phyloP scores from a whole-genome alignment of 1,140 invertebrate genomes.

The Meteorus sp. region DNA sequence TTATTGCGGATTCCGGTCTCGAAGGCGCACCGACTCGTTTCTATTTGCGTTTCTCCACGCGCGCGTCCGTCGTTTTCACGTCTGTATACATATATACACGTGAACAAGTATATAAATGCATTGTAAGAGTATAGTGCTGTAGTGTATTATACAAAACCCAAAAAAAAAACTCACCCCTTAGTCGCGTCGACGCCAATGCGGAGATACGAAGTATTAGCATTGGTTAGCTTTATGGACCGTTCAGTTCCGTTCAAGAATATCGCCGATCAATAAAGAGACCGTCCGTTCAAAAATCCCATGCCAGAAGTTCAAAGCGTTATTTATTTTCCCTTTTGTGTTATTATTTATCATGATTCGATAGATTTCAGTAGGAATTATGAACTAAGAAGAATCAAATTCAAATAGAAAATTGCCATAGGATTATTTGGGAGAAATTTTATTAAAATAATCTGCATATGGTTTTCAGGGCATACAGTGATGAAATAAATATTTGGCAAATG shows the following conservation, averaged over 20 bases:
- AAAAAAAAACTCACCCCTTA: neutral
- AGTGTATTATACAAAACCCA: neutral
- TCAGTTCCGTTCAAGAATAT: conserved; percentile 53
- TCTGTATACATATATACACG: no score
- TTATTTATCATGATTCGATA: no score
- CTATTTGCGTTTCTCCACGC: conserved; percentile 22
- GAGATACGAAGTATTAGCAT: conserved; percentile 59
- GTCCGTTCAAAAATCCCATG: conserved; percentile 51
- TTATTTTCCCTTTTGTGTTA: neutral
- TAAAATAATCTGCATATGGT: no score
- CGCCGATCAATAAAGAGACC: conserved; percentile 57
- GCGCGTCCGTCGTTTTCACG: no score
- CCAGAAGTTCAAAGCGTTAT: conserved; percentile 39
- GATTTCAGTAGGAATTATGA: no score
- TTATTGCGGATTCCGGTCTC: conserved; percentile 55
- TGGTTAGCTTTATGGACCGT: conserved; percentile 61
- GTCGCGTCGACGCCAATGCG: conserved; percentile 48
- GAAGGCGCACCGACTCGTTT: conserved; percentile 39
- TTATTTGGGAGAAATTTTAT: no score
- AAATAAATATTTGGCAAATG: no score
- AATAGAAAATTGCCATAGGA: no score
- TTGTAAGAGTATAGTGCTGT: neutral
- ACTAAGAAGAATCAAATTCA: no score
- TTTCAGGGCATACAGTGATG: no score
- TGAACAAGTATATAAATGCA: no score